Evolutionary conservation across 2,888 invertebrate genomes (phyloP), one percentile per base, ranked within the genome.

Genomic region (Cephus runcator): DNA sequence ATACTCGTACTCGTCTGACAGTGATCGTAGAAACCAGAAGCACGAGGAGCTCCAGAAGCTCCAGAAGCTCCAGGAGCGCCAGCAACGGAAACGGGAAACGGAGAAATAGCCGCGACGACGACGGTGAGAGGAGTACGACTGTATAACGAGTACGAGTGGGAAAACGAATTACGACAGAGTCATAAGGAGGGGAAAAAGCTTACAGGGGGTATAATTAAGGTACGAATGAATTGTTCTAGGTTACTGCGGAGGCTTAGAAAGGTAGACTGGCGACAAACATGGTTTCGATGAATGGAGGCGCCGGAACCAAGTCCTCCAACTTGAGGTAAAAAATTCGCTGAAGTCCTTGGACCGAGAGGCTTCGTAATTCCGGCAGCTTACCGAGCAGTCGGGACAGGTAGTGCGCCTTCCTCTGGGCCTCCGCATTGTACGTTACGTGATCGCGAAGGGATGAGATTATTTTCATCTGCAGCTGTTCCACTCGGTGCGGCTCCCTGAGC

Each of bases 401-500:
- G 89, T 98, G 97, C 34, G 97, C 96, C 88, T 98, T 98, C 87
- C 96, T 94, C 90, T 97, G 97, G 36, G 96, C 97, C 88, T 97
- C 96, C 35, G 96, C 95, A 91, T 97, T 96, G 92, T 97, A 97
- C 33, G 98, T 98, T 90, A 98, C 98, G 93, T 99, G 99, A 89
- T 99, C 99, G 73, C 98, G 95, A 79, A 99, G 93, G 80, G 98
- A 98, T 81, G 97, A 97, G 87, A 99, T 98, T 88, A 99, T 97
- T 92, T 98, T 98, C 96, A 97, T 98, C 92, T 99, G 98, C 31
- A 99, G 93, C 87, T 97, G 97, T 91, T 99, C 99, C 85, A 99
- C 97, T 86, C 97, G 96, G 89, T 96, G 96, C 0, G 97, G 97
- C 89, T 98, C 98, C 89, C 96, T 96, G 84, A 99, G 92, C 73